phyloP scores from a whole-genome alignment of 2,888 invertebrate species.

The Chrysolina americana region DNA sequence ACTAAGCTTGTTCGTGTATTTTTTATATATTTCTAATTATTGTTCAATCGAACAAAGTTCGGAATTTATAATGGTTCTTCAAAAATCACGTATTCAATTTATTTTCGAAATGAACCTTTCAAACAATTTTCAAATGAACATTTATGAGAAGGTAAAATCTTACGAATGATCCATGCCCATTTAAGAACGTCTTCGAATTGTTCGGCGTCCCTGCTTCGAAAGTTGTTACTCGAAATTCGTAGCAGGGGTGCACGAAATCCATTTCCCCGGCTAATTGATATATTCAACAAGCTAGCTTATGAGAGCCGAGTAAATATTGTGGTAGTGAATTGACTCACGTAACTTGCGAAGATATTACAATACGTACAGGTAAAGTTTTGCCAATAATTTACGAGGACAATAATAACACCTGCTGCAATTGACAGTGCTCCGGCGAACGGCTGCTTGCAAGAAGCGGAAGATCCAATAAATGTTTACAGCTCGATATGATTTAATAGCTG shows the following conservation, averaged over 20 bases:
- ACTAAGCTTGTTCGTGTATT: no score
- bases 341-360: conserved; percentile 64
- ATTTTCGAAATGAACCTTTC: no score
- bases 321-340: conserved; percentile 60
- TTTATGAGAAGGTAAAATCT: no score
- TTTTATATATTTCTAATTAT: no score
- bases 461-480: conserved; percentile 26
- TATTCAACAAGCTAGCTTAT: conserved; percentile 19
- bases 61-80: no score
- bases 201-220: not conserved
- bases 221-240: not conserved
- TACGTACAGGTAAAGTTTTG: conserved; percentile 68
- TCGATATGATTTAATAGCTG: conserved; percentile 23
- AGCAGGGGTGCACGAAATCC: not conserved
- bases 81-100: no score
- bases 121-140: no score
- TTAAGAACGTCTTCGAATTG: not conserved
- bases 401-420: conserved; percentile 69
- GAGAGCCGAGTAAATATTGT: conserved; percentile 16
- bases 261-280: conserved; percentile 19
- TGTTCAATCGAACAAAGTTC: no score
- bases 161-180: no score
- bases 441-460: conserved; percentile 18
- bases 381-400: conserved; percentile 69
- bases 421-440: conserved; percentile 50